Conservation (phyloP, 2,113 vertebrate genomes). For the Euleptes europaea region DNA sequence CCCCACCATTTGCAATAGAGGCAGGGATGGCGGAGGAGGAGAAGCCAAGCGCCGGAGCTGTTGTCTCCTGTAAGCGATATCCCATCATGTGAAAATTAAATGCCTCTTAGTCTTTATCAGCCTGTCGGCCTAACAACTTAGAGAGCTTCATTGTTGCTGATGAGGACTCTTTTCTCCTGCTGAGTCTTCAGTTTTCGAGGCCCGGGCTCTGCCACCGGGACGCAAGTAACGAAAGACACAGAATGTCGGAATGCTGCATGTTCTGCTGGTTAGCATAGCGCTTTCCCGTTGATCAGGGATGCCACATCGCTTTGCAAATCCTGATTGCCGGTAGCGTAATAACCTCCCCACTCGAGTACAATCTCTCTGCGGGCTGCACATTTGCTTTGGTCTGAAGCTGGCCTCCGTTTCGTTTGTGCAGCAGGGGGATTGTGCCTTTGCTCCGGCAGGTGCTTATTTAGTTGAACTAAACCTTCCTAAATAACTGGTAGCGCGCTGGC, state of each 20-base stretch:
- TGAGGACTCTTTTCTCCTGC: background rate
- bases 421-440: too few species aligned
- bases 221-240: background rate
- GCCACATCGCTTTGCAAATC: background rate
- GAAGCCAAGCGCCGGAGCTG: slow-evolving; percentile 18
- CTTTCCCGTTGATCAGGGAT: background rate
- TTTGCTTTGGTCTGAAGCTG: too few species aligned
- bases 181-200: background rate
- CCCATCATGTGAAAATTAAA: slow-evolving; percentile 39
- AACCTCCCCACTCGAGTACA: too few species aligned
- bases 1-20: background rate
- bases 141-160: background rate
- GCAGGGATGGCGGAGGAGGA: background rate
- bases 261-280: background rate
- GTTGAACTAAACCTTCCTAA: background rate
- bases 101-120: slow-evolving; percentile 38
- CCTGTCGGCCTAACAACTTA: slow-evolving; percentile 17
- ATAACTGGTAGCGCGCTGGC: background rate
- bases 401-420: too few species aligned
- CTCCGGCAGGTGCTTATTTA: too few species aligned
- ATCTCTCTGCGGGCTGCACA: too few species aligned
- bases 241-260: background rate
- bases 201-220: background rate
- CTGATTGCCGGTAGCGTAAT: background rate
- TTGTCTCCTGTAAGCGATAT: slow-evolving; percentile 29